Conservation (phyloP, 2,797 vertebrate species). For the Percopsis omiscomaycus region DNA sequence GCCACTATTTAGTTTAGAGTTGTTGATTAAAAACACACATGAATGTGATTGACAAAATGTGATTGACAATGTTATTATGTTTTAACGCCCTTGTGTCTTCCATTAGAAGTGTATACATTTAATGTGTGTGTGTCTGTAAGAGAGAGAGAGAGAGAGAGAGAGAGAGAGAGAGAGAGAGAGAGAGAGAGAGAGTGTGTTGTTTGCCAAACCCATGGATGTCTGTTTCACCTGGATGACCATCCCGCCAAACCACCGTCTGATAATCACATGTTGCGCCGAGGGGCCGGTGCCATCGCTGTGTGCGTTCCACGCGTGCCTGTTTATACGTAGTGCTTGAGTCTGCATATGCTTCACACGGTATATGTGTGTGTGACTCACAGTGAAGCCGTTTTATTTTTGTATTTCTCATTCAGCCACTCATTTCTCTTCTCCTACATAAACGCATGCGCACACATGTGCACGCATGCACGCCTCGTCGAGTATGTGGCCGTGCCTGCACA, state of each 20-base stretch:
- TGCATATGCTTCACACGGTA: slow-evolving; percentile 5
- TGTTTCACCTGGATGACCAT: too few species aligned
- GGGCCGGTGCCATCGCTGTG: too few species aligned
- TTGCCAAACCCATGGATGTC: too few species aligned
- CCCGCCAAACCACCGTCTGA: too few species aligned
- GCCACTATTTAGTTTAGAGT: too few species aligned
- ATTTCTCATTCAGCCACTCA: slow-evolving; percentile 45
- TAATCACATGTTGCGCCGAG: too few species aligned
- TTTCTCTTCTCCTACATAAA: slow-evolving; percentile 44
- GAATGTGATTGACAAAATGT: too few species aligned
- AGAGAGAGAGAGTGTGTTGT: slow-evolving; percentile 17
- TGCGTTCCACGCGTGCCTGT: not conserved
- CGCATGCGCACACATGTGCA: slow-evolving; percentile 5
- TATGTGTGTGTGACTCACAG: slow-evolving; percentile 24
- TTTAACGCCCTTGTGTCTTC: too few species aligned
- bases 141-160: not conserved
- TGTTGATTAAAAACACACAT: too few species aligned
- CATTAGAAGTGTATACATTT: not conserved
- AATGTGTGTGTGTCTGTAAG: slow-evolving; percentile 12
- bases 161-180: slow-evolving; percentile 2
- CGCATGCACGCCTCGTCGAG: not conserved
- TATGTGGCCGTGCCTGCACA: not conserved
- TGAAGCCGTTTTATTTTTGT: slow-evolving; percentile 25
- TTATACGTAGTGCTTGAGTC: slow-evolving; percentile 2
- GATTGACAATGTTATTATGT: too few species aligned